Conservation (phyloP, 2,113 vertebrate species). For the Pavo muticus region DNA sequence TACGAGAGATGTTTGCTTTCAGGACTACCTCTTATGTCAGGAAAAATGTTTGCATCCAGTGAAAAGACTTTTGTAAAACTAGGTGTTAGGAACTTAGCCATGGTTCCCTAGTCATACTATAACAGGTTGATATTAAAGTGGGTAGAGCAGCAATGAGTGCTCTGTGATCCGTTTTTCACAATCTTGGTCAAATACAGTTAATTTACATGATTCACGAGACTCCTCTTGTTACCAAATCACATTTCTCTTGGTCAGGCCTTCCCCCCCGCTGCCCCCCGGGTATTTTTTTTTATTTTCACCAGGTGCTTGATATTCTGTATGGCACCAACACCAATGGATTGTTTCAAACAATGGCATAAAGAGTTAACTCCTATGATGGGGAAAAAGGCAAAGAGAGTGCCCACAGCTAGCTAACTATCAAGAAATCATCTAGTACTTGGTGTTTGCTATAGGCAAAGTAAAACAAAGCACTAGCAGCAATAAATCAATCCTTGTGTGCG, state of each 20-base stretch:
- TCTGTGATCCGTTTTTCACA: background rate
- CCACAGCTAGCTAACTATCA: slow-evolving; percentile 5
- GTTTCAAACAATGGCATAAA: background rate
- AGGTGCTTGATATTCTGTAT: background rate
- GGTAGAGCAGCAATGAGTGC: background rate
- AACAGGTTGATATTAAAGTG: background rate
- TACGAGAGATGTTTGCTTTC: background rate
- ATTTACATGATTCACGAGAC: background rate
- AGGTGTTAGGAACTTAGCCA: background rate
- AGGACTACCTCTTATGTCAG: background rate
- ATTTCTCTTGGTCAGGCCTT: background rate
- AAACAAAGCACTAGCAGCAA: slow-evolving; percentile 45
- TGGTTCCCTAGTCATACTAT: background rate
- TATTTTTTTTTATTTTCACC: background rate
- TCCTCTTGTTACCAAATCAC: background rate
- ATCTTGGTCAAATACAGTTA: background rate
- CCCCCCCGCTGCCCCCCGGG: background rate
- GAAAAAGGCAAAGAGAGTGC: slow-evolving; percentile 13
- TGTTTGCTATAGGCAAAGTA: slow-evolving; percentile 20
- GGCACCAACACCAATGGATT: background rate
- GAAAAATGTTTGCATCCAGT: background rate
- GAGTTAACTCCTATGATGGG: background rate
- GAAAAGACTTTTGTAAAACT: background rate
- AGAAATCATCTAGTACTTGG: slow-evolving; percentile 25
- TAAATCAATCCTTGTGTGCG: background rate